Evolutionary conservation across 2,113 vertebrate species (phyloP), one percentile per base, ranked within the genome.

Genomic region (Ammodytes dubius): DNA sequence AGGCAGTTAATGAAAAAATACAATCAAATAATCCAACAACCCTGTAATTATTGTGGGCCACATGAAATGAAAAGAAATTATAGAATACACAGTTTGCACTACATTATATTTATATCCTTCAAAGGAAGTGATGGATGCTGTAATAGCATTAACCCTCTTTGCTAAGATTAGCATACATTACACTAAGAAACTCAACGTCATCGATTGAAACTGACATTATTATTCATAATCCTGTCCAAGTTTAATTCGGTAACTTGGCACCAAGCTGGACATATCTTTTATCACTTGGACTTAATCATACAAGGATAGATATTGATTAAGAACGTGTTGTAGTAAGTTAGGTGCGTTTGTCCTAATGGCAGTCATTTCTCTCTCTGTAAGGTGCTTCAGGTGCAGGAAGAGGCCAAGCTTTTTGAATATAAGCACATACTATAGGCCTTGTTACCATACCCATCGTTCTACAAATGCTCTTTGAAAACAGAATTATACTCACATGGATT

Each of bases 81-180:
- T 15, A 40, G 4, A 45, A 40, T 7, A 57, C 46, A 19, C 13
- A 1, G 61, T 53, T 45, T 53, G 19, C 54, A 60, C 70, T 68
- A 7, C 4, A 49, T 68, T 47, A n/a, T 68, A 66, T 60, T 60
- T 53, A 77, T 52, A 45, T 52, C 10, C 15, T 17, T 4, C 6
- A 17, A 27, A 63, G 37, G 9, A 69, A 46, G 19, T 69, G 64
- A 0, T 63, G 37, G 6, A 75, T 59, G 43, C 27, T 42, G 35
- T 49, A 54, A 47, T n/a, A 45, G 13, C 17, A 11, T 39, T 52
- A 40, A 64, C n/a, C 58, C 49, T 37, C 71, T 46, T 39, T 43
- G 35, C 40, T 59, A 68, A 59, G 45, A 69, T 81, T 56, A 67
- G 65, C 54, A 61, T 63, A 37, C n/a, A 74, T 63, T 71, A 83